A percentile compares a stretch with the other conserved stretches of the same genome.
These are phyloP conservation scores for Cyaniris semiargus DNA, from an alignment of 2,888 invertebrate genomes.

Conservation along the genomic window DNA sequence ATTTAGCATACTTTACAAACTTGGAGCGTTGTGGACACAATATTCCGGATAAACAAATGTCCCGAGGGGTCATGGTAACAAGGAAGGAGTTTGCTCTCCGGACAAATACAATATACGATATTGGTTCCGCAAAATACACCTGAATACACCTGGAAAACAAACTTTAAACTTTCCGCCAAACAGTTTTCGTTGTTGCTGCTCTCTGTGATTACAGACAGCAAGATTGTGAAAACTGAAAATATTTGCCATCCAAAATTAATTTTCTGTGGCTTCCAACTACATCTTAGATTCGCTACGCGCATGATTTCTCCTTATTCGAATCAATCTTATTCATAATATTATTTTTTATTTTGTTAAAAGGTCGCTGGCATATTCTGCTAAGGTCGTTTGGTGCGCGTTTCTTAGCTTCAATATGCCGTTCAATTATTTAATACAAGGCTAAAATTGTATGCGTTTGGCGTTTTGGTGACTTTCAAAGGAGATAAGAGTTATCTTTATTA, in stretches of 20 bases:
- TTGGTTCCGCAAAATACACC: conserved; percentile 2
- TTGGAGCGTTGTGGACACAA: not conserved
- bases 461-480: conserved; percentile 13
- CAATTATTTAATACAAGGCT: conserved; percentile 72
- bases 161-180: not conserved
- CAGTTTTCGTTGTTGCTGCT: not conserved
- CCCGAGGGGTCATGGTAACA: not conserved
- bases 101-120: not conserved
- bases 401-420: conserved; percentile 69
- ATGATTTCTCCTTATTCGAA: conserved; percentile 14
- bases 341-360: conserved; percentile 49
- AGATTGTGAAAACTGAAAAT: not conserved
- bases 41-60: not conserved
- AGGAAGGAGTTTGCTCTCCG: not conserved
- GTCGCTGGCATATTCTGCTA: conserved; percentile 60
- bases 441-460: conserved; percentile 57
- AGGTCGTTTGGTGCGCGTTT: conserved; percentile 72
- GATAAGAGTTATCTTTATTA: conserved; percentile 16
- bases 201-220: not conserved
- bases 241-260: not conserved
- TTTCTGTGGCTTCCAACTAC: not conserved
- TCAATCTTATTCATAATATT: conserved; percentile 16
- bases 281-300: not conserved
- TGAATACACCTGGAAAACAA: not conserved
- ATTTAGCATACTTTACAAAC: not conserved